Percentiles rank a stretch among this genome's conserved stretches.
Conservation (phyloP, 2,113 vertebrate species). For the Ibidorhyncha struthersii region DNA sequence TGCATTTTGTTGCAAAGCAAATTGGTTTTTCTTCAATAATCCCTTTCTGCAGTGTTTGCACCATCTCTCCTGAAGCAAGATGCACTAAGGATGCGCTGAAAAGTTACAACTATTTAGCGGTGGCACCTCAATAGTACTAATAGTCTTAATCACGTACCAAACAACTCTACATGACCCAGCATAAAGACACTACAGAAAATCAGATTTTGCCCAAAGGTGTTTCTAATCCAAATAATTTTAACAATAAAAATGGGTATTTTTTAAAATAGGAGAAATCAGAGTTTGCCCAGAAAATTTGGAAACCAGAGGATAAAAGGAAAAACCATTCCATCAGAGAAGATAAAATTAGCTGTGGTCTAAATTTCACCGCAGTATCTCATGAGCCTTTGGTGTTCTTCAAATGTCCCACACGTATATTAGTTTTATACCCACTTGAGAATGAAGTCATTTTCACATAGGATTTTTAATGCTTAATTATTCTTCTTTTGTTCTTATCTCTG, state of each 20-base stretch:
- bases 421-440: conserved; percentile 55
- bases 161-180: neutral
- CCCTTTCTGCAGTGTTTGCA: neutral
- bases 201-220: neutral
- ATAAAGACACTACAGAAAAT: neutral
- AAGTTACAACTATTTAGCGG: neutral
- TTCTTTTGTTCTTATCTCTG: conserved; percentile 36
- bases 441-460: conserved; percentile 68
- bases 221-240: neutral
- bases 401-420: conserved; percentile 65
- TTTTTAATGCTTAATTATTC: conserved; percentile 68
- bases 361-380: conserved; percentile 31
- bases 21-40: neutral
- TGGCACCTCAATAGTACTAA: neutral
- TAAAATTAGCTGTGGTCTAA: conserved; percentile 69
- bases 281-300: neutral
- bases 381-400: conserved; percentile 62
- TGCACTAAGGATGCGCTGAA: rapidly evolving
- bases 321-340: conserved; percentile 13
- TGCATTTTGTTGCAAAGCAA: neutral
- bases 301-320: conserved; percentile 10
- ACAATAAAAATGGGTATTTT: neutral
- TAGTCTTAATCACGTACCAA: neutral
- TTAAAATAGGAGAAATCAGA: neutral
- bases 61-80: neutral